phyloP scores from a whole-genome alignment of 2,888 invertebrate species.

The Anthrax anthrax region DNA sequence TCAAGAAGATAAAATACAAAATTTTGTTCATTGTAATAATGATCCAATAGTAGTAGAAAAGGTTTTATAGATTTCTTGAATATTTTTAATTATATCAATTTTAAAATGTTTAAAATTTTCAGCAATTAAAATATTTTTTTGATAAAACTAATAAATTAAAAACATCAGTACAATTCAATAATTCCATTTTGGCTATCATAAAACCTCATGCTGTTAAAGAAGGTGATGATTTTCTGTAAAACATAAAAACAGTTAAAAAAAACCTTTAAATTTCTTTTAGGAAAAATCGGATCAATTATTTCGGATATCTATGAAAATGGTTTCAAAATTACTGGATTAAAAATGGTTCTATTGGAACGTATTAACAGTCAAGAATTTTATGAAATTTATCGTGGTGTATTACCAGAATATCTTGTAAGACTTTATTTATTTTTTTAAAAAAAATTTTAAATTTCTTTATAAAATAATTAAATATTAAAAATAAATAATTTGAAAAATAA shows the following conservation, averaged over 20 bases:
- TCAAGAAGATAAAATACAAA: constrained; percentile 50
- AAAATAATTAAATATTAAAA: not conserved
- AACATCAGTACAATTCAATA: constrained; percentile 27
- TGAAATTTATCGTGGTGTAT: constrained; percentile 83
- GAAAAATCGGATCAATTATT: constrained; percentile 52
- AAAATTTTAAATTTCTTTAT: not conserved
- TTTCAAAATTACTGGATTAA: constrained; percentile 64
- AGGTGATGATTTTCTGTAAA: constrained; percentile 30
- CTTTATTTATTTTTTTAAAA: constrained; percentile 5
- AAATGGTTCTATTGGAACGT: constrained; percentile 63
- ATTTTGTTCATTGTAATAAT: constrained; percentile 47
- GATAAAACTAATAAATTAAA: constrained; percentile 38
- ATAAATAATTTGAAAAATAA: not conserved
- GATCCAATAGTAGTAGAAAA: not conserved
- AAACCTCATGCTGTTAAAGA: constrained; percentile 81
- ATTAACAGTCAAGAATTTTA: constrained; percentile 81
- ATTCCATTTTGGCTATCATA: constrained; percentile 50
- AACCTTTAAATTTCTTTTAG: constrained; percentile 5
- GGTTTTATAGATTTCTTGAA: not conserved
- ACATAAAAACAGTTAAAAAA: not conserved
- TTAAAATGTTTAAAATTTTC: constrained; percentile 15
- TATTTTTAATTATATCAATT: not conserved
- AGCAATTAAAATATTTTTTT: constrained; percentile 47
- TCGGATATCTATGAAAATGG: constrained; percentile 58
- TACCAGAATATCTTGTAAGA: constrained; percentile 58